These are phyloP conservation scores for Axea sp. DNA, from an alignment of 2,888 invertebrate genomes.

Conservation along the genomic window DNA sequence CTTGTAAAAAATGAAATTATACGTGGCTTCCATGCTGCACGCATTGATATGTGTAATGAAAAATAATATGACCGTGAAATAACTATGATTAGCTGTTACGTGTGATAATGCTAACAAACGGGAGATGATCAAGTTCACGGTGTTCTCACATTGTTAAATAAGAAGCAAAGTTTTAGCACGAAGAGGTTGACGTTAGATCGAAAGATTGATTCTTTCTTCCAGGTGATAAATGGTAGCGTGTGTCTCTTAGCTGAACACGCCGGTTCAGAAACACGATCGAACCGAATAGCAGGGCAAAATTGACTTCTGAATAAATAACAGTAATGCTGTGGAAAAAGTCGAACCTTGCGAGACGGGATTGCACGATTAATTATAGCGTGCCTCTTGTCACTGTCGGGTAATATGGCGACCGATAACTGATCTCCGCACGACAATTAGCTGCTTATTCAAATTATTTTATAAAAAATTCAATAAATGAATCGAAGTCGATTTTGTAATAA, in stretches of 20 bases:
- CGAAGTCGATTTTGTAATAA: conserved; percentile 54
- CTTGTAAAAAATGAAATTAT: too few relatives aligned
- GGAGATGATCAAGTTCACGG: conserved; percentile 60
- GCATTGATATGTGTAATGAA: too few relatives aligned
- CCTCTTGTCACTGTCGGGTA: conserved; percentile 58
- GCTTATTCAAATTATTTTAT: conserved; percentile 54
- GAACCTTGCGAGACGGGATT: conserved; percentile 12
- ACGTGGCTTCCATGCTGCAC: too few relatives aligned
- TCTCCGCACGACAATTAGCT: conserved; percentile 43
- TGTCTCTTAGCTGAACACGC: conserved; percentile 43
- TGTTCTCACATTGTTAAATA: conserved; percentile 66
- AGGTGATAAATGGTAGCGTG: conserved; percentile 64
- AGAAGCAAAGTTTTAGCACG: conserved; percentile 50
- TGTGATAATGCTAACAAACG: conserved; percentile 23
- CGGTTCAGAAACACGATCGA: conserved; percentile 57
- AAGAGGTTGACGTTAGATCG: conserved; percentile 52
- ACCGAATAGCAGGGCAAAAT: conserved; percentile 36
- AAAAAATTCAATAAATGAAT: conserved; percentile 46
- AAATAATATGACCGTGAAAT: too few relatives aligned
- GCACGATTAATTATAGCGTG: conserved; percentile 63
- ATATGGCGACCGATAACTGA: conserved; percentile 17
- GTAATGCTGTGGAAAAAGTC: conserved; percentile 36
- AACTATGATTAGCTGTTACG: too few relatives aligned
- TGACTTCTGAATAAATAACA: conserved; percentile 16
- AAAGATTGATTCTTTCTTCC: conserved; percentile 64